Percentiles rank a stretch among this genome's conserved stretches.
Conservation (phyloP, 2,113 vertebrate genomes). For the Tichodroma muraria region DNA sequence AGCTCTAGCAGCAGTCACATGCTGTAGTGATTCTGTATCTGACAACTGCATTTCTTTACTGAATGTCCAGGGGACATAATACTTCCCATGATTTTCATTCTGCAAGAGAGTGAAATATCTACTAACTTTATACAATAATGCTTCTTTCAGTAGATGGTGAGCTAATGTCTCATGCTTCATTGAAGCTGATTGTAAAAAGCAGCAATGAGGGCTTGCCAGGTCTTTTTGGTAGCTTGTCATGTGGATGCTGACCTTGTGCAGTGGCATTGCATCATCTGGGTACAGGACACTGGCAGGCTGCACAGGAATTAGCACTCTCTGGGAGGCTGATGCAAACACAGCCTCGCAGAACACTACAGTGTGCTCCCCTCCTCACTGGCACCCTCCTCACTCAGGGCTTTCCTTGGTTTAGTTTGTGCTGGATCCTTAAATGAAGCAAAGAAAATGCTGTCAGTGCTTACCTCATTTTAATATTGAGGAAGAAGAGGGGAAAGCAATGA, state of each 20-base stretch:
- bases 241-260: background rate
- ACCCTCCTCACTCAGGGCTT: background rate
- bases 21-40: background rate
- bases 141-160: background rate
- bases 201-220: background rate
- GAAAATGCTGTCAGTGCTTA: background rate
- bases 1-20: background rate
- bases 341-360: background rate
- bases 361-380: background rate
- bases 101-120: background rate
- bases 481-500: background rate
- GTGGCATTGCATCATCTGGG: background rate
- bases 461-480: background rate
- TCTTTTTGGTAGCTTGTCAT: background rate
- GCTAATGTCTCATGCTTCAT: background rate
- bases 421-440: background rate
- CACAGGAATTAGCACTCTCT: background rate
- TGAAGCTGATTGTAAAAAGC: background rate
- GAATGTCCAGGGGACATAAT: background rate
- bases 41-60: background rate
- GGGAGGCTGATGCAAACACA: fast-evolving
- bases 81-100: background rate
- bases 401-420: background rate
- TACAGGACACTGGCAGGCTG: background rate
- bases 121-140: background rate